phyloP scores from a whole-genome alignment of 2,797 vertebrate genomes.

The Crocodylus rhombifer region DNA sequence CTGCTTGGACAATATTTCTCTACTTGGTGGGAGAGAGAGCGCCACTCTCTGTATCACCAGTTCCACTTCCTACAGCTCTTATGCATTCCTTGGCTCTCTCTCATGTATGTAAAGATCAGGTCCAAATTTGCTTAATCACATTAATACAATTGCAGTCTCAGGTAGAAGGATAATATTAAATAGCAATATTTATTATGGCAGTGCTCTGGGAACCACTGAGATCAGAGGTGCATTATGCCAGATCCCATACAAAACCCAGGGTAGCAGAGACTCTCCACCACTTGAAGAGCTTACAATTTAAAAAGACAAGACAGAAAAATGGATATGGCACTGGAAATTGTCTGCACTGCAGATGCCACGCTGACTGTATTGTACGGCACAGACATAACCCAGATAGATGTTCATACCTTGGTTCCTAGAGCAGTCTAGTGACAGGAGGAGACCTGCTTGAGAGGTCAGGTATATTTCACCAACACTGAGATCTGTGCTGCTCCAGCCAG shows the following conservation, averaged over 20 bases:
- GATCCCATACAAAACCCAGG: not conserved
- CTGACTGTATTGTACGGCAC: no score
- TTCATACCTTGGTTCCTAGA: no score
- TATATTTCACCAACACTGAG: no score
- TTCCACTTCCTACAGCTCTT: not conserved
- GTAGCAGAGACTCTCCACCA: not conserved
- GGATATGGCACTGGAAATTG: not conserved
- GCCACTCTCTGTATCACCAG: not conserved
- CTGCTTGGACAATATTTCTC: not conserved
- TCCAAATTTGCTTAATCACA: not conserved
- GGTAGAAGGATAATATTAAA: not conserved
- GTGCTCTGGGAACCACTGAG: not conserved
- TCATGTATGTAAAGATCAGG: not conserved
- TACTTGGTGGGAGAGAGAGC: not conserved
- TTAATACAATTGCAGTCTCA: not conserved
- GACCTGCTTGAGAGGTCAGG: no score
- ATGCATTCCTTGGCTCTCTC: not conserved
- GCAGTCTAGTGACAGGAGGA: no score
- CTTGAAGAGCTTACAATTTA: not conserved
- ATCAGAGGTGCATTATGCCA: not conserved
- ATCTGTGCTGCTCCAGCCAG: no score
- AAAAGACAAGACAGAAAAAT: not conserved
- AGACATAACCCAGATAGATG: no score
- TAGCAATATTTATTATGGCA: not conserved
- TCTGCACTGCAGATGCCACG: no score